Evolutionary conservation across 2,113 vertebrate genomes (phyloP), one percentile per base, ranked within the genome.

Genomic region (Vireo altiloquus): DNA sequence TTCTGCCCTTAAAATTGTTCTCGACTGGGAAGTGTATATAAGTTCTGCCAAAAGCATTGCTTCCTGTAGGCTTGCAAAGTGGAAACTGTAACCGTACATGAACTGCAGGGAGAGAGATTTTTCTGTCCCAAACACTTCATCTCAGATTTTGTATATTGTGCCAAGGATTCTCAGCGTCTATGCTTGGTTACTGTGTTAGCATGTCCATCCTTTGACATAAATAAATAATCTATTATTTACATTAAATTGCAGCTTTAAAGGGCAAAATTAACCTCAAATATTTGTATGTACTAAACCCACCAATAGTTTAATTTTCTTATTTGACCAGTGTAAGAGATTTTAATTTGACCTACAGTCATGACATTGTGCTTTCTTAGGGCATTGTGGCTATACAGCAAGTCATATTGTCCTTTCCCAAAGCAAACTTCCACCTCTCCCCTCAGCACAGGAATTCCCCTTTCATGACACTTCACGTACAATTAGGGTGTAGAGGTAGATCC

Each of bases 371-470:
- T 76, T 69, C 54, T 84, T 65, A 75, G 82, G 37, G 37, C 69
- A 57, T 76, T 76, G 64, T 81, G 31, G 28, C 60, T 63, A 44
- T 85, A 68, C n/a, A 40, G 76, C 25, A 35, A 75, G 42, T 76
- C 42, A 13, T 77, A 69, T 17, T 15, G 1, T 76, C 89, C 39
- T 72, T 86, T 70, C n/a, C 49, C 53, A 74, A 84, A 93, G 83
- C 77, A 92, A 93, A 78, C 61, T 65, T 84, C 56, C 88, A 92
- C 53, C 79, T 95, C 65, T 92, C 63, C 60, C 50, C 49, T 83
- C 75, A 17, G 80, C 80, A 23, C 42, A 87, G 95, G 94, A 95
- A 97, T 96, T 97, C 76, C 95, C 92, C 96, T 87, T 96, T 93
- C 92, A 63, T 90, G 89, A 90, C 82, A 78, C 33, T 93, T 95